Evolutionary conservation across 2,113 vertebrate species (phyloP).

Genomic region (Synchiropus splendidus): DNA sequence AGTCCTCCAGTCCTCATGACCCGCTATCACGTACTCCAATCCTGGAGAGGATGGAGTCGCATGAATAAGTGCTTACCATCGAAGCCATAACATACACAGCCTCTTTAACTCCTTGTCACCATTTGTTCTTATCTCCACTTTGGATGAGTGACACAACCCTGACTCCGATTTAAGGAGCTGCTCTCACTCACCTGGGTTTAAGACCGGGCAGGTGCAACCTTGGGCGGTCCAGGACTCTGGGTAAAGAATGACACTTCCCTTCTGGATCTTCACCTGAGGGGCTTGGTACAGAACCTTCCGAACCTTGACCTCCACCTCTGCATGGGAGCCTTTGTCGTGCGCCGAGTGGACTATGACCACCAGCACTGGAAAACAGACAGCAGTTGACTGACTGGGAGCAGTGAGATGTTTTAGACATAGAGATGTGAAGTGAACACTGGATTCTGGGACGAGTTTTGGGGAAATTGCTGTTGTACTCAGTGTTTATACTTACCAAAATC

Average conservation of each 20-base stretch:
- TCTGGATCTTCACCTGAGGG: conserved; percentile 74
- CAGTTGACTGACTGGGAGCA: too few relatives aligned
- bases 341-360: conserved; percentile 85
- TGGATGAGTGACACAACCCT: too few relatives aligned
- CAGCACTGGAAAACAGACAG: conserved; percentile 71
- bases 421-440: too few relatives aligned
- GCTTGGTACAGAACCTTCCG: conserved; percentile 81
- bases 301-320: conserved; percentile 89
- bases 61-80: too few relatives aligned
- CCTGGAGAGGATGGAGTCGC: conserved; percentile 41
- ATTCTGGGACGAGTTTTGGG: background rate
- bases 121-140: too few relatives aligned
- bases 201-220: conserved; percentile 90
- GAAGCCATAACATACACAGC: too few relatives aligned
- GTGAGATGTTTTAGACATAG: too few relatives aligned
- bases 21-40: conserved; percentile 82
- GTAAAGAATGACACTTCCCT: conserved; percentile 74
- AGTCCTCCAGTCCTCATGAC: conserved; percentile 76
- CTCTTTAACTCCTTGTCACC: too few relatives aligned
- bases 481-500: conserved; percentile 74
- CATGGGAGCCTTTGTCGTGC: conserved; percentile 91
- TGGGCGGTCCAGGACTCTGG: conserved; percentile 89
- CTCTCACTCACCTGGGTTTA: conserved; percentile 79
- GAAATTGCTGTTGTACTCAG: background rate
- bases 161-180: too few relatives aligned